These are phyloP conservation scores for Aegotheles bennettii DNA, from an alignment of 2,113 vertebrate genomes.

Conservation along the genomic window DNA sequence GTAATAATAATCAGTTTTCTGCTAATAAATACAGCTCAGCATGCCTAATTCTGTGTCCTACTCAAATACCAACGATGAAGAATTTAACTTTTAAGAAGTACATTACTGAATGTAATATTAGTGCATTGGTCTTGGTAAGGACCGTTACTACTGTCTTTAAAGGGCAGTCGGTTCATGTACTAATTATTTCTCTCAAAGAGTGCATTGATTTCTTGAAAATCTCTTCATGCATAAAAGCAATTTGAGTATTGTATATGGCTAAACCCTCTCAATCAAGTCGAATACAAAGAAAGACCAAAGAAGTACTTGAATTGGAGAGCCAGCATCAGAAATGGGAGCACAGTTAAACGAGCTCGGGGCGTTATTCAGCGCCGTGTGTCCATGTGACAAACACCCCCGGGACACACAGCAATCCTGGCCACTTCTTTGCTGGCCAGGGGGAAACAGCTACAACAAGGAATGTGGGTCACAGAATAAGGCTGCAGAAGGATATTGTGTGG, in stretches of 20 bases:
- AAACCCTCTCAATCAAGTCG: conserved; percentile 35
- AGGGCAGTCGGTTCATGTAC: conserved; percentile 34
- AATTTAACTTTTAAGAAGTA: conserved; percentile 30
- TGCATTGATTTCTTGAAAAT: conserved; percentile 41
- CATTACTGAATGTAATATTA: conserved; percentile 14
- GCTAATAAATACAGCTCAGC: conserved; percentile 36
- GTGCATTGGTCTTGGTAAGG: not conserved
- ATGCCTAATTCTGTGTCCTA: conserved; percentile 28
- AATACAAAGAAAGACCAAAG: conserved; percentile 6
- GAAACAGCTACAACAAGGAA: not conserved
- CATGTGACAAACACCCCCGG: rapidly evolving
- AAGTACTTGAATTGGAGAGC: not conserved
- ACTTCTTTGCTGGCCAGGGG: not conserved
- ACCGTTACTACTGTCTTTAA: conserved; percentile 28
- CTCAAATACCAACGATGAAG: conserved; percentile 28
- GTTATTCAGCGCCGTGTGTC: not conserved
- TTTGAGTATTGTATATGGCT: conserved; percentile 6
- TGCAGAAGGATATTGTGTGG: not conserved
- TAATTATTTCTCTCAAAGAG: conserved; percentile 29
- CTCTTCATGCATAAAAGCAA: conserved; percentile 34
- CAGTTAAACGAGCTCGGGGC: not conserved
- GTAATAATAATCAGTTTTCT: conserved; percentile 61
- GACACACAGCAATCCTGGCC: not conserved
- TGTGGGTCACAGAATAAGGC: not conserved
- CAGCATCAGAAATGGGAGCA: not conserved